Percentiles rank a stretch among this genome's conserved stretches.
Evolutionary conservation across 2,797 vertebrate species (phyloP).

Genomic region (Pipistrellus pipistrellus): DNA sequence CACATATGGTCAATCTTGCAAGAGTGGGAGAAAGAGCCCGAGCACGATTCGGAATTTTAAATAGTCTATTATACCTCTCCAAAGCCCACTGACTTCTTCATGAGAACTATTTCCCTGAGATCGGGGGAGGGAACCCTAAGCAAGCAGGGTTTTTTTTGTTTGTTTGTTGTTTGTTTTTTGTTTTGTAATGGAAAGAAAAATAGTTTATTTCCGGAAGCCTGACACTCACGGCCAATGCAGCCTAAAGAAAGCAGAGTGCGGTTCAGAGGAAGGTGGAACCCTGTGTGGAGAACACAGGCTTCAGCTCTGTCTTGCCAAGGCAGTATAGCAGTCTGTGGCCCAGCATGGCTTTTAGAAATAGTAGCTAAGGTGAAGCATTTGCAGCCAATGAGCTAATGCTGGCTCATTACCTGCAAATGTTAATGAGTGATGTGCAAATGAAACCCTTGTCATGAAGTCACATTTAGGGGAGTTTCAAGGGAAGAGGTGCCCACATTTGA

Average conservation of each 20-base stretch:
- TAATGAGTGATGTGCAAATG: too few relatives aligned
- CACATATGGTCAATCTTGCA: slow-evolving; percentile 76
- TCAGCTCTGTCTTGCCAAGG: slow-evolving; percentile 69
- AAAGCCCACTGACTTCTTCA: slow-evolving; percentile 59
- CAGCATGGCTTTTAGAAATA: slow-evolving; percentile 50
- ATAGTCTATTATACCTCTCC: slow-evolving; percentile 45
- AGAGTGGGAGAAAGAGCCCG: slow-evolving; percentile 52
- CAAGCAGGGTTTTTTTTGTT: neutral
- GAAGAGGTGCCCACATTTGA: neutral
- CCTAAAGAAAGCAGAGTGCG: slow-evolving; percentile 68
- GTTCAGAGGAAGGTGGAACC: slow-evolving; percentile 59
- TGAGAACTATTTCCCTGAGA: slow-evolving; percentile 40
- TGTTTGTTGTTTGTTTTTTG: neutral
- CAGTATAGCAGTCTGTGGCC: slow-evolving; percentile 63
- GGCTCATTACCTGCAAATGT: too few relatives aligned
- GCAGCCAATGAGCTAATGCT: neutral
- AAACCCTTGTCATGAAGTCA: neutral
- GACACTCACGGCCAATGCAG: slow-evolving; percentile 75
- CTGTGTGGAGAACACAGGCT: slow-evolving; percentile 76
- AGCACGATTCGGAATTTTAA: slow-evolving; percentile 71
- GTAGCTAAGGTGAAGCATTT: neutral
- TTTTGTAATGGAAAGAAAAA: neutral
- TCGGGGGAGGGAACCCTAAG: neutral
- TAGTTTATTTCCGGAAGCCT: slow-evolving; percentile 77
- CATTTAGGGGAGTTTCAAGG: neutral